Evolutionary conservation across 1,140 invertebrate genomes (phyloP).

Genomic region (Drosophila triauraria): DNA sequence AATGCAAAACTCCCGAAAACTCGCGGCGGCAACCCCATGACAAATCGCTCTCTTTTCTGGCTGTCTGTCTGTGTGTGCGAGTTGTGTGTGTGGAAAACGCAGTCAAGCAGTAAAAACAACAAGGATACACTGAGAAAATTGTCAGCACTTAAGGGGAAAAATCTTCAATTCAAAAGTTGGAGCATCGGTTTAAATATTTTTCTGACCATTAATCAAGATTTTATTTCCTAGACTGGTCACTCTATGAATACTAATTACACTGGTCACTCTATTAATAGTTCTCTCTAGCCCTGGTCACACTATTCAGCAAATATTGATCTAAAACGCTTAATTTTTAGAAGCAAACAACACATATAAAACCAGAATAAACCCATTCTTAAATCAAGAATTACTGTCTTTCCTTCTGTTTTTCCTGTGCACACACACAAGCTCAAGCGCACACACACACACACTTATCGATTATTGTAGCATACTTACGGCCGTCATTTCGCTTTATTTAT

Average conservation of each 20-base stretch:
- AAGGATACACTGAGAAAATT: conserved; percentile 4
- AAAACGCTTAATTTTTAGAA: not conserved
- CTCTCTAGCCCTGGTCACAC: not conserved
- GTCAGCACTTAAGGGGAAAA: accelerated
- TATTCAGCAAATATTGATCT: not conserved
- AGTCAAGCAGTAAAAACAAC: conserved; percentile 57
- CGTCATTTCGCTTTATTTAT: conserved; percentile 48
- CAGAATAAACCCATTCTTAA: not conserved
- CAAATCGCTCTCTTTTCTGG: conserved; percentile 54
- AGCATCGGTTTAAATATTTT: not conserved
- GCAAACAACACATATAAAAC: not conserved
- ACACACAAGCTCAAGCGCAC: conserved; percentile 17
- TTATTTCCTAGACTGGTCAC: not conserved
- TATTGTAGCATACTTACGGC: conserved; percentile 80
- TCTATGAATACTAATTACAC: not conserved
- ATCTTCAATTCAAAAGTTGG: no score
- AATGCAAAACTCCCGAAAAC: conserved; percentile 53
- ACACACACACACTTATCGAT: conserved; percentile 62
- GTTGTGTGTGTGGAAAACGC: conserved; percentile 52
- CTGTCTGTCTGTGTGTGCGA: conserved; percentile 28
- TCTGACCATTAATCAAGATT: not conserved
- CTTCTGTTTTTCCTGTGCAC: conserved; percentile 11
- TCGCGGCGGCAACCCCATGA: conserved; percentile 52
- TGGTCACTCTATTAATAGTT: not conserved
- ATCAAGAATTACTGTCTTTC: not conserved